A percentile compares a stretch with the other conserved stretches of the same genome.
These are phyloP conservation scores for Drosophila quinaria DNA, from an alignment of 2,888 invertebrate species.

Conservation along the genomic window DNA sequence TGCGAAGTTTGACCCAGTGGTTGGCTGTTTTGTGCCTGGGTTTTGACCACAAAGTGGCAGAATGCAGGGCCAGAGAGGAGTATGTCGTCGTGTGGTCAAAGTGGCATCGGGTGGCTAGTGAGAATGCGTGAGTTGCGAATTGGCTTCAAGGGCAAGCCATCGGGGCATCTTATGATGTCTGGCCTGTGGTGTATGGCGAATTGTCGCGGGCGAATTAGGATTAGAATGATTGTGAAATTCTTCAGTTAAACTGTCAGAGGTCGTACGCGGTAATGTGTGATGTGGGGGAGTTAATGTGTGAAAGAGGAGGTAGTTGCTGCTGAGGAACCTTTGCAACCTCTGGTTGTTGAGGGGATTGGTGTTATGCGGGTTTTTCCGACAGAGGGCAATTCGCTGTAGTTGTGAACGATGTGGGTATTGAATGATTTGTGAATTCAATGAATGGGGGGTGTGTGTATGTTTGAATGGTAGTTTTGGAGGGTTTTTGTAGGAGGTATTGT, in stretches of 20 bases:
- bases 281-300: constrained; percentile 3
- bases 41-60: constrained; percentile 16
- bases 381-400: constrained; percentile 7
- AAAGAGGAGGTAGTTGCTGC: constrained; percentile 7
- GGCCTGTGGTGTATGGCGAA: constrained; percentile 10
- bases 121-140: constrained; percentile 16
- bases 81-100: constrained; percentile 22
- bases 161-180: constrained; percentile 22
- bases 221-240: constrained; percentile 7
- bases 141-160: constrained; percentile 17
- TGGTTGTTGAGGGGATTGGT: constrained; percentile 16
- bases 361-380: constrained; percentile 17
- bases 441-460: constrained; percentile 12
- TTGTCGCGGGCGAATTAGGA: constrained; percentile 13
- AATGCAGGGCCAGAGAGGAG: constrained; percentile 17
- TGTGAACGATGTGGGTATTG: constrained; percentile 17
- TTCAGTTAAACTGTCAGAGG: constrained; percentile 15
- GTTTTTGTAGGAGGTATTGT: constrained; percentile 10
- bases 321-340: constrained; percentile 16
- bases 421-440: constrained; percentile 6
- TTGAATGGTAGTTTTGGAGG: constrained; percentile 10
- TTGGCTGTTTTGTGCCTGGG: constrained; percentile 14
- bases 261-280: no score
- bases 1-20: constrained; percentile 11
- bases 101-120: constrained; percentile 14